A percentile compares a stretch with the other conserved stretches of the same genome.
Evolutionary conservation across 2,797 vertebrate species (phyloP).

Genomic region (Avahi laniger): DNA sequence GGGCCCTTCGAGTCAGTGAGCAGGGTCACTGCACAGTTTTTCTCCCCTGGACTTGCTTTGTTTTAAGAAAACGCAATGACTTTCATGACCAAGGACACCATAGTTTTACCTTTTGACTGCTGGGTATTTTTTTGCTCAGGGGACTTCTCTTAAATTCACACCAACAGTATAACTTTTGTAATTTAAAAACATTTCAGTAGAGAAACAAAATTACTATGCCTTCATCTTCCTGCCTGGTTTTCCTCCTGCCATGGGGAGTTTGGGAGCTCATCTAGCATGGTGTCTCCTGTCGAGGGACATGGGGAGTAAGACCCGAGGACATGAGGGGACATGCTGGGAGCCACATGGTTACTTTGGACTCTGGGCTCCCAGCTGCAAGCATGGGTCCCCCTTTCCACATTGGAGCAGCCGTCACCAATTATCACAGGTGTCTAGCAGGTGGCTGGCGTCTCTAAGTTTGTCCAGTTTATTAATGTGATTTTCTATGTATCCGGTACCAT

Average conservation of each 20-base stretch:
- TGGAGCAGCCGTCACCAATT: neutral
- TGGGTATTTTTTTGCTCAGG: neutral
- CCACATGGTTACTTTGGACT: neutral
- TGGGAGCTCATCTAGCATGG: accelerated
- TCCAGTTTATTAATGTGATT: neutral
- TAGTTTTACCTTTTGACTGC: neutral
- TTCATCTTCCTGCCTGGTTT: neutral
- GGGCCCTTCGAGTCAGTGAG: neutral
- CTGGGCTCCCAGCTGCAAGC: neutral
- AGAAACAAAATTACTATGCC: neutral
- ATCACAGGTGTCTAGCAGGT: constrained; percentile 46
- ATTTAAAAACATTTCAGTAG: neutral
- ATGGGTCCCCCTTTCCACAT: neutral
- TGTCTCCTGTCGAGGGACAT: neutral
- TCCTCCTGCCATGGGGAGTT: neutral
- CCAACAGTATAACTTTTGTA: neutral
- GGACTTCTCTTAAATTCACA: neutral
- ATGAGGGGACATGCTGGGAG: accelerated
- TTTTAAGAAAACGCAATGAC: neutral
- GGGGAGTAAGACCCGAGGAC: neutral
- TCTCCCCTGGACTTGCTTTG: neutral
- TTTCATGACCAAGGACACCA: neutral
- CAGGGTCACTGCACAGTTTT: neutral
- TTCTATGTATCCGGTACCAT: neutral
- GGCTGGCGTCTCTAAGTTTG: neutral